phyloP scores from a whole-genome alignment of 1,140 invertebrate genomes.

The Trachymyrmex cornetzi region DNA sequence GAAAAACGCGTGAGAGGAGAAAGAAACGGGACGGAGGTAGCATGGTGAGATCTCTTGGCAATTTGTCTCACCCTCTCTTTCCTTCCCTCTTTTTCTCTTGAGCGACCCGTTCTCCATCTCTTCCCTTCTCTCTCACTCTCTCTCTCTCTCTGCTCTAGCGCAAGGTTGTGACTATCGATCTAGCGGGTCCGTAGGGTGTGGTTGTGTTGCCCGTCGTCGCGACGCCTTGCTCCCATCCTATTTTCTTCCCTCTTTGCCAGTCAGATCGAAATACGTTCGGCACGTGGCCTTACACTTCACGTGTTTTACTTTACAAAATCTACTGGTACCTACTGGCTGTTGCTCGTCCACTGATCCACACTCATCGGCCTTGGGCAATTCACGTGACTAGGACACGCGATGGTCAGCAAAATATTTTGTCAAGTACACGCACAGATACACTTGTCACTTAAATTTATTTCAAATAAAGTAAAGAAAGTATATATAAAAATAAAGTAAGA shows the following conservation, averaged over 20 bases:
- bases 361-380: constrained; percentile 35
- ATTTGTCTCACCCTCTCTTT: constrained; percentile 82
- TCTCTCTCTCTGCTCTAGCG: constrained; percentile 66
- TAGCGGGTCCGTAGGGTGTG: constrained; percentile 81
- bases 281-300: constrained; percentile 77
- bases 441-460: background rate
- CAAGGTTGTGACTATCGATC: constrained; percentile 83
- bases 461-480: background rate
- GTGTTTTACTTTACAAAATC: constrained; percentile 32
- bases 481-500: background rate
- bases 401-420: constrained; percentile 36
- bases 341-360: constrained; percentile 28
- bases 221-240: constrained; percentile 70
- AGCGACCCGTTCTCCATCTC: constrained; percentile 57
- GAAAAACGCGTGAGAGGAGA: background rate
- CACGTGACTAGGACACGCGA: constrained; percentile 70
- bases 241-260: constrained; percentile 38
- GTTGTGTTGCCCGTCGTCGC: constrained; percentile 81
- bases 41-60: constrained; percentile 80
- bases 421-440: background rate
- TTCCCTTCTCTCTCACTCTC: constrained; percentile 42
- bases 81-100: constrained; percentile 25
- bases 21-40: constrained; percentile 57
- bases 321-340: constrained; percentile 15
- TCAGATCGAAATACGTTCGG: constrained; percentile 66